A percentile compares a stretch with the other conserved stretches of the same genome.
These are phyloP conservation scores for Battus philenor DNA, from an alignment of 1,140 invertebrate genomes.

Conservation along the genomic window DNA sequence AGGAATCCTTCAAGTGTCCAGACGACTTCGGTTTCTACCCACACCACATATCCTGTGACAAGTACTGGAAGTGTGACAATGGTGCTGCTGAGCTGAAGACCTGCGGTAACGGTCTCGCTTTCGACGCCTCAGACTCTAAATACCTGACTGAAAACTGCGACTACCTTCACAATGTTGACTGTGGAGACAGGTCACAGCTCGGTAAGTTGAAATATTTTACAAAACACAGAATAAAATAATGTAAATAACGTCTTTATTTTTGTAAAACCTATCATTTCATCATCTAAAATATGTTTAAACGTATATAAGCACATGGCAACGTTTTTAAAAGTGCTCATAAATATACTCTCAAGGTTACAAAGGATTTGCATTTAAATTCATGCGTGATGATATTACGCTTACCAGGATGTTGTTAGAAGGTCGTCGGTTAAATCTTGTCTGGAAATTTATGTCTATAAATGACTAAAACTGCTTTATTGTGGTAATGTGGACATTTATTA, in stretches of 20 bases:
- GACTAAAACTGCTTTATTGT: conserved; percentile 3
- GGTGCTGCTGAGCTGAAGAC: conserved; percentile 92
- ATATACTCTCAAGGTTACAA: conserved; percentile 9
- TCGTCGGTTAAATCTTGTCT: conserved; percentile 6
- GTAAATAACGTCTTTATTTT: too few relatives aligned
- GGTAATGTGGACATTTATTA: conserved; percentile 4
- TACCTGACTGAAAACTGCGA: conserved; percentile 96
- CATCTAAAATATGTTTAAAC: too few relatives aligned
- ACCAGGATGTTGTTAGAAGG: conserved; percentile 14
- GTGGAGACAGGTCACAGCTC: conserved; percentile 89
- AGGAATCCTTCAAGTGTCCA: conserved; percentile 94
- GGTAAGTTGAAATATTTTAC: conserved; percentile 80
- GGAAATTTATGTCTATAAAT: too few relatives aligned
- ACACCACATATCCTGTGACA: conserved; percentile 92
- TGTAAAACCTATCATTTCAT: too few relatives aligned
- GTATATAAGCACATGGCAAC: conserved; percentile 1
- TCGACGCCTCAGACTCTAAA: conserved; percentile 91
- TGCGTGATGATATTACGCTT: conserved; percentile 10
- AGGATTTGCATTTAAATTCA: conserved; percentile 14
- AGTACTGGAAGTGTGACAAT: conserved; percentile 97
- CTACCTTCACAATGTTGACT: conserved; percentile 97
- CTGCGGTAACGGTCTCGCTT: conserved; percentile 95
- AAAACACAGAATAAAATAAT: too few relatives aligned
- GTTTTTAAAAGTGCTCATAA: neutral
- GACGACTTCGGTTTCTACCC: conserved; percentile 97